Base-by-base conservation (phyloP, 2,797 vertebrate species). In the Poliocrania exsul region DNA sequence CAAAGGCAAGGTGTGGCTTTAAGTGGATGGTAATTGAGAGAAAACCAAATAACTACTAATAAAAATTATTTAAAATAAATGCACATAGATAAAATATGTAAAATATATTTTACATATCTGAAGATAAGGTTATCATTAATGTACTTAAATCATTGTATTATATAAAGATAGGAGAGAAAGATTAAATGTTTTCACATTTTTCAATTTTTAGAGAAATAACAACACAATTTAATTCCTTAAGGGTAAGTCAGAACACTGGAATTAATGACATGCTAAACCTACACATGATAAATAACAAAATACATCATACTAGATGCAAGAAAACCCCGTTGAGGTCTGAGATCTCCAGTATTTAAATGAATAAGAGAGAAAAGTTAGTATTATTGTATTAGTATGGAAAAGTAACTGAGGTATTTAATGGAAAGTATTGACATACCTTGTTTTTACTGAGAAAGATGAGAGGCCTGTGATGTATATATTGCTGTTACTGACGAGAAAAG, bases 41-140 rank as follows among this genome's bases (percentile, higher is more conserved):
- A 92, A 86, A 10, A 0, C 18, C 33, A 71, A 58, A 65, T 33
- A 91, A 64, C 49, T 88, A 66, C 20, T 51, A 86, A 79, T 75
- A 80, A 87, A 86, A 81, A 75, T 38, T 61, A 10, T 56, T 87
- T 72, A 69, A 94, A 88, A 90, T 72, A 91, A 93, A 79, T 33
- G 46, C 26, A 58, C 56, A 75, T 15, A 62, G 47, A 77, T 37
- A 64, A 90, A 86, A 86, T 62, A 71, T 6, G 1, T 66, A 33
- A 91, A 80, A 67, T 44, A 75, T 35, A n/a, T n/a, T n/a, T n/a
- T n/a, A n/a, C n/a, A n/a, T n/a, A 10, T 56, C 28, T 89, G 79
- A 84, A 62, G 10, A 72, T 42, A 65, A 81, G 0, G 1, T 44
- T 69, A 49, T 28, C 5, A 53, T 50, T 58, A 81, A 54, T 42